phyloP scores from a whole-genome alignment of 1,140 invertebrate species.

The Neodiprion fabricii region DNA sequence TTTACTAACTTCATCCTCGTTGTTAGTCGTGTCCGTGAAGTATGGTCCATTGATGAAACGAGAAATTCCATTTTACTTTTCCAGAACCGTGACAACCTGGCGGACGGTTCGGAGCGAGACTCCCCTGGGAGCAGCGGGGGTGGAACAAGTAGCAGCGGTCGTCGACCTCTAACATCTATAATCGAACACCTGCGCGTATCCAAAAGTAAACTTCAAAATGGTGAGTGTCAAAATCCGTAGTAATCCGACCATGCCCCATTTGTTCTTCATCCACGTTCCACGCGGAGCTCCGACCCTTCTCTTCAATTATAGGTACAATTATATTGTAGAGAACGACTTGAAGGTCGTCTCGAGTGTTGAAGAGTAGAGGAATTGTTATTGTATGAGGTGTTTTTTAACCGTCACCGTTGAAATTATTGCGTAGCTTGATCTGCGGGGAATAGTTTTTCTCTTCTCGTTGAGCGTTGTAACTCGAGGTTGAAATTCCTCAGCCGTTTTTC shows the following conservation, averaged over 20 bases:
- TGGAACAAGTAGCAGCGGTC: conserved; percentile 38
- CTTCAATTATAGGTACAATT: too few relatives aligned
- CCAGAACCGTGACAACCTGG: conserved; percentile 51
- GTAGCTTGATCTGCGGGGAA: neutral
- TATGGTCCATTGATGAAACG: neutral
- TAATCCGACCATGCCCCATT: conserved; percentile 3
- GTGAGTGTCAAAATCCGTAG: conserved; percentile 34
- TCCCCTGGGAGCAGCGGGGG: conserved; percentile 48
- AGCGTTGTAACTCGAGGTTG: neutral
- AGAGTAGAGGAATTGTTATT: too few relatives aligned
- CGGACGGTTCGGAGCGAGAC: conserved; percentile 48
- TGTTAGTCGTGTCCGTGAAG: neutral
- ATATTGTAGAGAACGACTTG: too few relatives aligned
- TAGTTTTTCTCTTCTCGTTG: neutral
- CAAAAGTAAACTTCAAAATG: conserved; percentile 47
- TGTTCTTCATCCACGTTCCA: too few relatives aligned
- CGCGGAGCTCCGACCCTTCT: too few relatives aligned
- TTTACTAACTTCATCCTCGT: neutral
- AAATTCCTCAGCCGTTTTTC: neutral
- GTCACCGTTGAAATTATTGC: too few relatives aligned
- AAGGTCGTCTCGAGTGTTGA: too few relatives aligned
- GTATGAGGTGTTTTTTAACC: too few relatives aligned
- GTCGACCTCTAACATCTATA: conserved; percentile 50
- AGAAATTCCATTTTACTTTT: neutral
- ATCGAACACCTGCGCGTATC: conserved; percentile 50